phyloP scores from a whole-genome alignment of 2,888 invertebrate genomes.

The Rugalucina vietnamica region DNA sequence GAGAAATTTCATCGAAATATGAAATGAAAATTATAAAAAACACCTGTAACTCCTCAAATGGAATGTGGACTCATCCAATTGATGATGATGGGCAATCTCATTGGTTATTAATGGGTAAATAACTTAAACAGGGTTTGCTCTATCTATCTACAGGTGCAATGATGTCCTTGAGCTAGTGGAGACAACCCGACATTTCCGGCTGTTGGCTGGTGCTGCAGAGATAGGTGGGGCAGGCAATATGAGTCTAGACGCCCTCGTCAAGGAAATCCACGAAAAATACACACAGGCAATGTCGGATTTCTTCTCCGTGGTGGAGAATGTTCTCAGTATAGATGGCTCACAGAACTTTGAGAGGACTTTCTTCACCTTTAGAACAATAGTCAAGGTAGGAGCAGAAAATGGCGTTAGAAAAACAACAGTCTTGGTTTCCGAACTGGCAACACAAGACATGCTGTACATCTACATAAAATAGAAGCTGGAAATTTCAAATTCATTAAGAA shows the following conservation, averaged over 20 bases:
- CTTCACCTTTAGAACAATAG: slow-evolving; percentile 82
- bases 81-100: no score
- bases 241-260: slow-evolving; percentile 82
- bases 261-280: slow-evolving; percentile 82
- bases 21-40: no score
- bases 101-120: no score
- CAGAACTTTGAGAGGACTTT: slow-evolving; percentile 83
- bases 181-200: slow-evolving; percentile 83
- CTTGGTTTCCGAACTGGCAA: no score
- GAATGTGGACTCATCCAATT: no score
- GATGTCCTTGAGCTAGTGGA: slow-evolving; percentile 84
- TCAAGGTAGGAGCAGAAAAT: slow-evolving; percentile 76
- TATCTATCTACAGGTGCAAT: slow-evolving; percentile 80
- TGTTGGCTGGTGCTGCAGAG: slow-evolving; percentile 82
- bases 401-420: no score
- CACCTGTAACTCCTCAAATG: no score
- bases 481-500: no score
- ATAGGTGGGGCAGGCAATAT: slow-evolving; percentile 83
- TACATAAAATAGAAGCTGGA: no score
- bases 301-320: slow-evolving; percentile 81
- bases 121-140: no score
- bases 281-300: slow-evolving; percentile 80
- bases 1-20: no score
- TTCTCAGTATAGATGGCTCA: slow-evolving; percentile 81
- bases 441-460: no score